Percentiles rank a stretch among this genome's conserved stretches.
Conservation (phyloP, 2,888 invertebrate genomes). For the Plebejus melissa region DNA sequence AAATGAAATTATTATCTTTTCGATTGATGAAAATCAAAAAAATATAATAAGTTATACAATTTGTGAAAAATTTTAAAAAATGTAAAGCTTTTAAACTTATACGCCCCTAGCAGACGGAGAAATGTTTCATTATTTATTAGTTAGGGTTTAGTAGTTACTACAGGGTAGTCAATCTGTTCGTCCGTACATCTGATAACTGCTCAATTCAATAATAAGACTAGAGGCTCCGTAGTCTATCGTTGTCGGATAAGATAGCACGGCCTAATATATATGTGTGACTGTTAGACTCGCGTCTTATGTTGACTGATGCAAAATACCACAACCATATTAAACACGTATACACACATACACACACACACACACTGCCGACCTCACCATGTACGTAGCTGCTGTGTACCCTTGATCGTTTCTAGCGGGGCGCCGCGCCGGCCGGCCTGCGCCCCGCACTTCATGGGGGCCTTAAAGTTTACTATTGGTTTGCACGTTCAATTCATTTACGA, state of each 20-base stretch:
- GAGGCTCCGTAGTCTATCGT: constrained; percentile 56
- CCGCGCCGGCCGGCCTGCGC: not conserved
- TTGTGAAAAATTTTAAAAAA: constrained; percentile 69
- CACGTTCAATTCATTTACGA: not conserved
- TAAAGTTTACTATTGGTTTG: not conserved
- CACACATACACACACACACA: not conserved
- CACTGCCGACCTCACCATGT: not conserved
- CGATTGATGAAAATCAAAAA: constrained; percentile 53
- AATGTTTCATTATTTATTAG: constrained; percentile 57
- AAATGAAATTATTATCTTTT: constrained; percentile 46
- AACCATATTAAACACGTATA: not conserved
- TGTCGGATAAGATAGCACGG: constrained; percentile 56
- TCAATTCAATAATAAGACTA: constrained; percentile 71
- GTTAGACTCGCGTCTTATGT: constrained; percentile 38
- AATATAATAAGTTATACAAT: constrained; percentile 68
- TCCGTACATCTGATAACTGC: constrained; percentile 72
- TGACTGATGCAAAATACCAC: constrained; percentile 35
- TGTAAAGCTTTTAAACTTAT: constrained; percentile 68
- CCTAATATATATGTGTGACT: constrained; percentile 49
- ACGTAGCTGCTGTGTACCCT: not conserved
- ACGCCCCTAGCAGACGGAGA: constrained; percentile 63
- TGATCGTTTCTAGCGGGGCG: not conserved
- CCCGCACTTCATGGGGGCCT: not conserved
- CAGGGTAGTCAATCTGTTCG: constrained; percentile 72
- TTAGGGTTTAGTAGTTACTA: constrained; percentile 67